These are phyloP conservation scores for Monodelphis domestica DNA, from an alignment of 2,797 vertebrate genomes.

Conservation along the genomic window DNA sequence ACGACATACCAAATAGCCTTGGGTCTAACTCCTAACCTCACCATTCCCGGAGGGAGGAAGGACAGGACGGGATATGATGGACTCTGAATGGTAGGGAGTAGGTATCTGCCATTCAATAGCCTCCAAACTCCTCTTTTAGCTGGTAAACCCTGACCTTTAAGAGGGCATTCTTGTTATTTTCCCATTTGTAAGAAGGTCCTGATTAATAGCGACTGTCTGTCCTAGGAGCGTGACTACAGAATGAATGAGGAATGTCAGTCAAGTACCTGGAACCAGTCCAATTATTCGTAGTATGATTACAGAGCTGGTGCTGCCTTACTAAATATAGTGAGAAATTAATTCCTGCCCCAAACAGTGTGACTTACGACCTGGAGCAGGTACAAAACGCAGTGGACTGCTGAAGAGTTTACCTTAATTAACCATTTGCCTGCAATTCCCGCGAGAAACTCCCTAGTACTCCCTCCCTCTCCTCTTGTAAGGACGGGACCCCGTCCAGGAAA, in stretches of 20 bases:
- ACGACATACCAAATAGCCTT: neutral
- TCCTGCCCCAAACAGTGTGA: conserved; percentile 40
- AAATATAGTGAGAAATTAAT: neutral
- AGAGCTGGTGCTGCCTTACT: conserved; percentile 1
- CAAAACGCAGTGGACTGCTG: neutral
- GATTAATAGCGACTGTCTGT: neutral
- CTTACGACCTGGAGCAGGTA: conserved; percentile 36
- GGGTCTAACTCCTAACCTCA: neutral
- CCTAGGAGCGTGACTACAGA: neutral
- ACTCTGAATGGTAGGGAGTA: neutral
- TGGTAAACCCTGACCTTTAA: neutral
- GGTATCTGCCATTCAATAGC: neutral
- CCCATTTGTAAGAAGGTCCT: neutral
- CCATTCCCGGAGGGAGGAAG: neutral
- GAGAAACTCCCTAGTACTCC: conserved; percentile 4
- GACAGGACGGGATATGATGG: neutral
- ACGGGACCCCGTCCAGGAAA: conserved; percentile 47
- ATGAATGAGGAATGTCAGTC: neutral
- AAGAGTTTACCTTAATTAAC: conserved; percentile 49
- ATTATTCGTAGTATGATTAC: conserved; percentile 20
- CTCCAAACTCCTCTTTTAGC: neutral
- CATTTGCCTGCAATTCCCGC: conserved; percentile 53
- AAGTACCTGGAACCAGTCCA: neutral
- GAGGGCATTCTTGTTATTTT: neutral
- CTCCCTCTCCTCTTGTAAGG: conserved; percentile 39